Conservation (phyloP, 2,113 vertebrate genomes). For the Saccopteryx leptura region DNA sequence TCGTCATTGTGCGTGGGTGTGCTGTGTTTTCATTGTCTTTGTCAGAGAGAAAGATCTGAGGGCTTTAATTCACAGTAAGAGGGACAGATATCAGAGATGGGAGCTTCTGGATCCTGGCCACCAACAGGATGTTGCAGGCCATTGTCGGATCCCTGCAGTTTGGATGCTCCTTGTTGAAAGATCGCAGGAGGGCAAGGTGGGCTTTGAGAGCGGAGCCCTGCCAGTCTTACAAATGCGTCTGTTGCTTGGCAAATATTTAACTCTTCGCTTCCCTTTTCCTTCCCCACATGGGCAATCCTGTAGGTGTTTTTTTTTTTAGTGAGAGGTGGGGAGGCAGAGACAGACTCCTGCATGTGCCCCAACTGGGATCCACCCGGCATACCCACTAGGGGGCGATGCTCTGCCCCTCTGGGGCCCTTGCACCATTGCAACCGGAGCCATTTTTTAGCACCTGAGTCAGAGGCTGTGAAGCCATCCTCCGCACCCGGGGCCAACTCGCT, state of each 20-base stretch:
- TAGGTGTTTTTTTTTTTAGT: neutral
- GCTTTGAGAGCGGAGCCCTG: neutral
- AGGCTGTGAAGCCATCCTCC: too few relatives aligned
- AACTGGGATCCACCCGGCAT: too few relatives aligned
- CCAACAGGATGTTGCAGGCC: neutral
- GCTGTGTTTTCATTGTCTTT: neutral
- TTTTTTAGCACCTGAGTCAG: too few relatives aligned
- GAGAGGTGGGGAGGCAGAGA: too few relatives aligned
- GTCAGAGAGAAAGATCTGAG: neutral
- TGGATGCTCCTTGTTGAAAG: neutral
- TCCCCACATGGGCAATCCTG: neutral
- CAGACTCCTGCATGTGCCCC: too few relatives aligned
- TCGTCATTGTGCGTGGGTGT: neutral
- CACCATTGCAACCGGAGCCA: too few relatives aligned
- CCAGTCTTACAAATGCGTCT: neutral
- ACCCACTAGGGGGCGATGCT: too few relatives aligned
- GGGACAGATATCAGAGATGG: neutral
- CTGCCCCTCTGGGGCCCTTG: too few relatives aligned
- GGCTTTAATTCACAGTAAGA: neutral
- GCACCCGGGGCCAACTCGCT: too few relatives aligned
- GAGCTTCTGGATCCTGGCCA: neutral
- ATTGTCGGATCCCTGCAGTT: neutral
- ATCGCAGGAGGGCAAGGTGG: neutral
- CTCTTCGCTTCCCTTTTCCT: neutral
- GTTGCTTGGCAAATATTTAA: neutral